phyloP scores from a whole-genome alignment of 2,888 invertebrate species.

The Lepidonotus clava region DNA sequence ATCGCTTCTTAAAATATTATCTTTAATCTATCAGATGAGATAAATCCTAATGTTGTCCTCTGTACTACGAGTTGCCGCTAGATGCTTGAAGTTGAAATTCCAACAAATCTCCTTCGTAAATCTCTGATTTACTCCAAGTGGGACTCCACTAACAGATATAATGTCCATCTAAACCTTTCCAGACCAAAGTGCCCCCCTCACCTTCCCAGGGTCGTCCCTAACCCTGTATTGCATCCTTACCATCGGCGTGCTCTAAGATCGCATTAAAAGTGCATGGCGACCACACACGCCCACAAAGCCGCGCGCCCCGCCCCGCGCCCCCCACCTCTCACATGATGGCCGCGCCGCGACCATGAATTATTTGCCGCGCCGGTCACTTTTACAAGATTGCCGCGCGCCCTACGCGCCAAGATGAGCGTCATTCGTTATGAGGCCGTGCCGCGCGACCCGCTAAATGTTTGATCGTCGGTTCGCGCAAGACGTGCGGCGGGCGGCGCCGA shows the following conservation, averaged over 20 bases:
- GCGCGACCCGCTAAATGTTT: constrained; percentile 44
- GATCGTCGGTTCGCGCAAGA: constrained; percentile 15
- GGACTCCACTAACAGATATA: no score
- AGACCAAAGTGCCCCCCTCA: no score
- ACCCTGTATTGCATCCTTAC: constrained; percentile 30
- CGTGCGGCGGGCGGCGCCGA: neutral
- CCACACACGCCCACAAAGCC: neutral
- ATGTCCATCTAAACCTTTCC: no score
- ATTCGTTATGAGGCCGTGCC: constrained; percentile 38
- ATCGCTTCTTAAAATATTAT: no score
- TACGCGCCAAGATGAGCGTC: neutral
- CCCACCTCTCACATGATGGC: neutral
- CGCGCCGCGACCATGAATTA: constrained; percentile 19
- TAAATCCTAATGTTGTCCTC: no score
- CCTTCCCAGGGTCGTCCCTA: no score
- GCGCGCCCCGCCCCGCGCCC: neutral
- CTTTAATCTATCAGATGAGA: no score
- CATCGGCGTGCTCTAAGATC: constrained; percentile 11
- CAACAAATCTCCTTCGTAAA: no score
- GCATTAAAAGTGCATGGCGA: constrained; percentile 51
- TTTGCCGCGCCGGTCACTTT: constrained; percentile 23
- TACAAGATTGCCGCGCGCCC: neutral
- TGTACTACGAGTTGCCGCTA: no score
- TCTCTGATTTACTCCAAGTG: no score
- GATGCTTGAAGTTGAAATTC: no score